Conservation (phyloP, 2,888 invertebrate genomes). For the Ichneumon xanthorius region DNA sequence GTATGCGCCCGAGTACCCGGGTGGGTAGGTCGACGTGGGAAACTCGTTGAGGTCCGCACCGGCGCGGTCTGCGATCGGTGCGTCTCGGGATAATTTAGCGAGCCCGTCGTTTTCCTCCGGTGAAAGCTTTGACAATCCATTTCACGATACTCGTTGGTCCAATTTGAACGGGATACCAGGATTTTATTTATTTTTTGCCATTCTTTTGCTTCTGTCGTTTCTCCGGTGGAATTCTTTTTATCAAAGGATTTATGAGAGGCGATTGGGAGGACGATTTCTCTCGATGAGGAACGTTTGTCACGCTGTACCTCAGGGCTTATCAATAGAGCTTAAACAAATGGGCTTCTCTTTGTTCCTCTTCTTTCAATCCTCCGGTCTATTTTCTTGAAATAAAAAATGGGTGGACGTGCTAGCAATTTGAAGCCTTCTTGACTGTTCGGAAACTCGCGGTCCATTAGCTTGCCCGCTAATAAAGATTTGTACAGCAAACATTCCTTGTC, state of each 20-base stretch:
- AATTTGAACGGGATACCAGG: not conserved
- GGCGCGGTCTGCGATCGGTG: not conserved
- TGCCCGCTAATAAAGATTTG: too few species aligned
- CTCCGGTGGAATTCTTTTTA: not conserved
- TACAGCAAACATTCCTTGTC: too few species aligned
- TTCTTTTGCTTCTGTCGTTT: not conserved
- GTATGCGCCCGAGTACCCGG: not conserved
- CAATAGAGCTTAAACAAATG: not conserved
- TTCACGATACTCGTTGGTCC: not conserved
- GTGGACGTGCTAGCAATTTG: not conserved
- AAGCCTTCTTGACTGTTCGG: not conserved
- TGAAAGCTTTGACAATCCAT: conserved; percentile 4
- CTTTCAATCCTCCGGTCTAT: not conserved
- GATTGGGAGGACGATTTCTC: not conserved
- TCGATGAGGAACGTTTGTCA: not conserved
- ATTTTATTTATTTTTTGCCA: not conserved
- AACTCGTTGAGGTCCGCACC: conserved; percentile 2
- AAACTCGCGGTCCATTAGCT: not conserved
- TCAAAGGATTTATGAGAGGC: conserved; percentile 1
- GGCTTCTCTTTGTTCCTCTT: not conserved
- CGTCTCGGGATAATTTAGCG: not conserved
- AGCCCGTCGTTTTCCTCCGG: not conserved
- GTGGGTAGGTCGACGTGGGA: conserved; percentile 20
- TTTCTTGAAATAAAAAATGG: not conserved
- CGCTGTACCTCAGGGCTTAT: not conserved